These are phyloP conservation scores for Sinhomidia bicolor DNA, from an alignment of 2,888 invertebrate species.

Conservation along the genomic window DNA sequence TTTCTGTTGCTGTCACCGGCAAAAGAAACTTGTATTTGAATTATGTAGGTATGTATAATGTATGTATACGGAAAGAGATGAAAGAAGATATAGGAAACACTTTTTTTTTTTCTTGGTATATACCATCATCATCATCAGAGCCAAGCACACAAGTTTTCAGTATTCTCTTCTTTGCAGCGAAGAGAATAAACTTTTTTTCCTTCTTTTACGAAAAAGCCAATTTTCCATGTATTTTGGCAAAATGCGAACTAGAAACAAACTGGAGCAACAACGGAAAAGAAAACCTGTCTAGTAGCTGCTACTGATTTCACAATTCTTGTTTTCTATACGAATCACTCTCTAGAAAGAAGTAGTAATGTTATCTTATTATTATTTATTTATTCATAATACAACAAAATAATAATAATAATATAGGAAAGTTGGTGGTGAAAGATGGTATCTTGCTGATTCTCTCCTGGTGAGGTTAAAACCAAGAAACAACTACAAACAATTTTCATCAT, in stretches of 20 bases:
- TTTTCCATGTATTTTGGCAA: constrained; percentile 12
- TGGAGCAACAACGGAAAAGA: not conserved
- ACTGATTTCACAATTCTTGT: constrained; percentile 5
- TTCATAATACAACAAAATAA: not conserved
- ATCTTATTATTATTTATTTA: not conserved
- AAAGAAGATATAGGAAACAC: not conserved
- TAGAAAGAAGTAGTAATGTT: no score
- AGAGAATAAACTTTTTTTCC: not conserved
- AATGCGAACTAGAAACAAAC: not conserved
- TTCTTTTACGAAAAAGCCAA: constrained; percentile 11
- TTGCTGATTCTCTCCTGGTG: constrained; percentile 38
- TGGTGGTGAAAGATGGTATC: constrained; percentile 25
- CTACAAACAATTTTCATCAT: not conserved
- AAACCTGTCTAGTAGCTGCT: not conserved
- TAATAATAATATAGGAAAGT: not conserved
- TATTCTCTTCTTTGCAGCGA: not conserved
- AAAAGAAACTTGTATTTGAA: constrained; percentile 27
- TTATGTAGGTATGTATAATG: no score
- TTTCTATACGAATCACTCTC: not conserved
- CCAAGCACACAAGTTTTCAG: not conserved
- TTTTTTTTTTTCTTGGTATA: not conserved
- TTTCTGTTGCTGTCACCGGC: constrained; percentile 57
- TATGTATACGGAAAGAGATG: not conserved
- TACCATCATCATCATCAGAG: not conserved
- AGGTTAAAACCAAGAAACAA: not conserved